A percentile compares a stretch with the other conserved stretches of the same genome.
Evolutionary conservation across 2,113 vertebrate species (phyloP).

Genomic region (Ginglymostoma cirratum): DNA sequence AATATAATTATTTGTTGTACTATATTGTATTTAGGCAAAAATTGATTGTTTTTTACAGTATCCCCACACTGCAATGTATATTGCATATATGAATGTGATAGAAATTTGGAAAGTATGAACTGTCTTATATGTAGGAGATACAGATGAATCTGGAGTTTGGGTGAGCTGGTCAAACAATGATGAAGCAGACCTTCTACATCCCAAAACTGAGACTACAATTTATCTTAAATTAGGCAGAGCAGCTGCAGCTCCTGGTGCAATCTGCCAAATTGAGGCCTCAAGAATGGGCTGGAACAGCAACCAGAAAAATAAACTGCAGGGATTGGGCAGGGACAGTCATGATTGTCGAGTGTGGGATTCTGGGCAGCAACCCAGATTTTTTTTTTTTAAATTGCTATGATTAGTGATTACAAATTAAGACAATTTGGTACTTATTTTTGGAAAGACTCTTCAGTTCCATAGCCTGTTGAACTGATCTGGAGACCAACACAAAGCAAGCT

Average conservation of each 20-base stretch:
- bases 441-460: background rate
- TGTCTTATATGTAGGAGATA: background rate
- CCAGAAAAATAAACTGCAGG: background rate
- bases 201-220: background rate
- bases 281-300: background rate
- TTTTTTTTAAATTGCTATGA: background rate
- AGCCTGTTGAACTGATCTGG: background rate
- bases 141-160: background rate
- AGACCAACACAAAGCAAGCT: background rate
- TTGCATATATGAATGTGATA: background rate
- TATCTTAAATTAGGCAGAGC: background rate
- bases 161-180: background rate
- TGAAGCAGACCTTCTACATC: too few relatives aligned
- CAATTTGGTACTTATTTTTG: background rate
- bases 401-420: background rate
- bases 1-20: background rate
- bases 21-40: background rate
- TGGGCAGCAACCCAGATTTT: background rate
- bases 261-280: too few relatives aligned
- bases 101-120: background rate
- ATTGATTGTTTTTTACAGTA: background rate
- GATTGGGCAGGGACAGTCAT: background rate
- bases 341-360: background rate
- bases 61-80: background rate
- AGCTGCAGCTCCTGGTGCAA: background rate